These are phyloP conservation scores for Eulacestoma nigropectus DNA, from an alignment of 2,113 vertebrate genomes.

Conservation along the genomic window DNA sequence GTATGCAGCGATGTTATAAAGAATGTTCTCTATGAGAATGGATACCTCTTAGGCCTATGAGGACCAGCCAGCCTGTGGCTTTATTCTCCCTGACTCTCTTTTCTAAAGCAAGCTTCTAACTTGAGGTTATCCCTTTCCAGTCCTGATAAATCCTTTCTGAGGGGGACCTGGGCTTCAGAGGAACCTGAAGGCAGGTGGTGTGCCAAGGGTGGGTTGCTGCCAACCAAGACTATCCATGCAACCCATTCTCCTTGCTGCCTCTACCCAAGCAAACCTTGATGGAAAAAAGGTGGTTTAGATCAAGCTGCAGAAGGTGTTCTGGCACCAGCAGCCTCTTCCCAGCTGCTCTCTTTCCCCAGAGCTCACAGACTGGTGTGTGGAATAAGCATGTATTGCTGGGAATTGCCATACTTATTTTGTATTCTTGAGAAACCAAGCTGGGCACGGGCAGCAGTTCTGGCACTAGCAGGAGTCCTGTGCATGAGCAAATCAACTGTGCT, in stretches of 20 bases:
- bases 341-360: neutral
- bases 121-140: neutral
- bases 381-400: neutral
- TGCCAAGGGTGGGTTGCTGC: neutral
- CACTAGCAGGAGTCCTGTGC: neutral
- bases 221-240: neutral
- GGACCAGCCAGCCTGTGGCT: neutral
- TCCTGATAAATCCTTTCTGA: neutral
- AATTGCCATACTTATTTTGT: neutral
- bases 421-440: neutral
- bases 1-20: rapidly evolving
- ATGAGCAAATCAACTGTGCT: neutral
- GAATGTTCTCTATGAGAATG: neutral
- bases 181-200: neutral
- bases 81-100: neutral
- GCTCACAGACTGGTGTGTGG: neutral
- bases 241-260: neutral
- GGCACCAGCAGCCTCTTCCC: neutral
- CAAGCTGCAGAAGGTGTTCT: neutral
- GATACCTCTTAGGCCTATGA: neutral
- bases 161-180: neutral
- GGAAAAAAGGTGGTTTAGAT: neutral
- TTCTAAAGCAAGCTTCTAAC: neutral
- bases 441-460: neutral
- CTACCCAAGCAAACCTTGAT: neutral